phyloP scores from a whole-genome alignment of 2,113 vertebrate genomes.

The Thamnophis sirtalis region DNA sequence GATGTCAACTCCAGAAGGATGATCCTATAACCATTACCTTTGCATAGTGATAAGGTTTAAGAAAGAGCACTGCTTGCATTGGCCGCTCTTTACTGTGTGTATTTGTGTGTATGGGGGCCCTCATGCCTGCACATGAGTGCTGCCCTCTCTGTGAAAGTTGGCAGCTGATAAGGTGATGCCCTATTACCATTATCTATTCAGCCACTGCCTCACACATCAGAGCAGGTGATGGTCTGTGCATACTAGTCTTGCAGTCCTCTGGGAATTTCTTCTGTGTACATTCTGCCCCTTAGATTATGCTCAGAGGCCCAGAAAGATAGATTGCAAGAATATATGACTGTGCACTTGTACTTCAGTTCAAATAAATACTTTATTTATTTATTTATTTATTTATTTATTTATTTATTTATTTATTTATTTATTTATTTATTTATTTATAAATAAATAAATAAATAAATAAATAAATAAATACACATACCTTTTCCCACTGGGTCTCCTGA shows the following conservation, averaged over 20 bases:
- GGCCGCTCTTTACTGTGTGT: background rate
- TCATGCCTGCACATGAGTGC: background rate
- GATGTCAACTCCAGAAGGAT: background rate
- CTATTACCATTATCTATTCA: background rate
- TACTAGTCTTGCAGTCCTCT: background rate
- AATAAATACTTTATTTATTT: background rate
- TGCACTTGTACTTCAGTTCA: background rate
- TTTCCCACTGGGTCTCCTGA: background rate
- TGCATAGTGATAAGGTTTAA: background rate
- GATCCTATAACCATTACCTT: background rate
- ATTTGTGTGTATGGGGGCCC: background rate
- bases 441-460: too few species aligned
- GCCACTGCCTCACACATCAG: background rate
- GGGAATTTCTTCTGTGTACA: background rate
- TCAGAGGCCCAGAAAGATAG: background rate
- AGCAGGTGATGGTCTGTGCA: background rate
- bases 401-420: too few species aligned
- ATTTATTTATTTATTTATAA: too few species aligned
- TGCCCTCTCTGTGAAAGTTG: background rate
- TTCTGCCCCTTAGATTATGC: background rate
- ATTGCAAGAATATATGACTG: background rate
- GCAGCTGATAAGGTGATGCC: background rate
- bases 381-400: too few species aligned
- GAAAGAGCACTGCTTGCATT: background rate
- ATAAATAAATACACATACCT: background rate